phyloP scores from a whole-genome alignment of 2,797 vertebrate genomes.

The Mastacembelus armatus region DNA sequence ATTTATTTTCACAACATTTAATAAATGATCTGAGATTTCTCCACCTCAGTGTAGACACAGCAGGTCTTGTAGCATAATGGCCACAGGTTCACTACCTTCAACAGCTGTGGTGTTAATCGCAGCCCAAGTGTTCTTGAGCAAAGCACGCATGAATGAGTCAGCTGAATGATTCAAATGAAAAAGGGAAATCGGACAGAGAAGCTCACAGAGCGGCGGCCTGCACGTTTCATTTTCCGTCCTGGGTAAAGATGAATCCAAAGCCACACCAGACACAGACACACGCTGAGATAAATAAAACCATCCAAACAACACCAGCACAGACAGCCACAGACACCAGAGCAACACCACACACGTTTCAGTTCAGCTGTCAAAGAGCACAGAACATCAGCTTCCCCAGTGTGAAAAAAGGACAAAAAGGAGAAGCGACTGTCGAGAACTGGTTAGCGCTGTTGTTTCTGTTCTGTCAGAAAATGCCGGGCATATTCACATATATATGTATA shows the following conservation, averaged over 20 bases:
- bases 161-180: neutral
- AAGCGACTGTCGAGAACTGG: neutral
- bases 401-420: neutral
- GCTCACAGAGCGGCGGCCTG: neutral
- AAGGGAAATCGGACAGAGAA: neutral
- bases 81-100: conserved; percentile 6
- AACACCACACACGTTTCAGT: conserved; percentile 1
- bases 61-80: neutral
- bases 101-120: conserved; percentile 3
- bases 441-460: neutral
- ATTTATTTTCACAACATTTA: too few species aligned
- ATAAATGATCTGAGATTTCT: too few species aligned
- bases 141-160: neutral
- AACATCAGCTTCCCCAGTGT: neutral
- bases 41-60: too few species aligned
- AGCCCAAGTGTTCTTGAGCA: conserved; percentile 5
- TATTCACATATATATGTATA: neutral
- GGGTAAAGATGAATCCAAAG: neutral
- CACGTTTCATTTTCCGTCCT: neutral
- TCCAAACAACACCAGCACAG: conserved; percentile 2
- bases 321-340: neutral
- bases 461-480: neutral
- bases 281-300: neutral
- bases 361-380: conserved; percentile 3
- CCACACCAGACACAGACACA: neutral